These are phyloP conservation scores for Alectura lathami DNA, from an alignment of 2,113 vertebrate species.

Conservation along the genomic window DNA sequence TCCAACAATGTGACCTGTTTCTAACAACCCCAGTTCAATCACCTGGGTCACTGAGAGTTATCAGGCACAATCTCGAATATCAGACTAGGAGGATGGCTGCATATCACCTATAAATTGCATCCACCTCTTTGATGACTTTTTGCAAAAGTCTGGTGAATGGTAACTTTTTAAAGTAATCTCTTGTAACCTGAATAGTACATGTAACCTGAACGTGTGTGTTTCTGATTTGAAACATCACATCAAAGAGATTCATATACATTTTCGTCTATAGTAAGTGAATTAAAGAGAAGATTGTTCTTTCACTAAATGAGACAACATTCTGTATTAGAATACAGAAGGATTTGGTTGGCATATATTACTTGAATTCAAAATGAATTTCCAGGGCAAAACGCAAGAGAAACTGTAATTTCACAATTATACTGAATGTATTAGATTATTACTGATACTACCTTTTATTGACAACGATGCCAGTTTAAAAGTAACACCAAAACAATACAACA, in stretches of 20 bases:
- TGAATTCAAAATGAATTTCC: neutral
- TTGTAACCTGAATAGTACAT: neutral
- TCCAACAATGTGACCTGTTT: accelerated
- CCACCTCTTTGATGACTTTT: neutral
- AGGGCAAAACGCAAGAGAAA: neutral
- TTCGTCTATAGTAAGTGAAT: neutral
- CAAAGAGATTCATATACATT: neutral
- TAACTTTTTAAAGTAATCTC: neutral
- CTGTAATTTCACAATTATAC: neutral
- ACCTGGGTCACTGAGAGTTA: neutral
- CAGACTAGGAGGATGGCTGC: neutral
- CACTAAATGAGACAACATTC: neutral
- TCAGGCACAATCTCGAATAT: neutral
- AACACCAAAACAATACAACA: neutral
- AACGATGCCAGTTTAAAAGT: neutral
- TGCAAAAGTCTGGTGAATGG: neutral
- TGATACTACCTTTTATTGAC: neutral
- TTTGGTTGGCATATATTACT: neutral
- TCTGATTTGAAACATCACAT: neutral
- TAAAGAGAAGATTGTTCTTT: neutral
- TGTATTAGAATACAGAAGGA: neutral
- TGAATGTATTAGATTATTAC: neutral
- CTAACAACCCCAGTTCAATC: neutral
- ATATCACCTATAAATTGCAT: neutral
- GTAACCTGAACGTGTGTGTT: too few species aligned